These are phyloP conservation scores for Sebastes hubbsi DNA, from an alignment of 2,797 vertebrate genomes.

Conservation along the genomic window DNA sequence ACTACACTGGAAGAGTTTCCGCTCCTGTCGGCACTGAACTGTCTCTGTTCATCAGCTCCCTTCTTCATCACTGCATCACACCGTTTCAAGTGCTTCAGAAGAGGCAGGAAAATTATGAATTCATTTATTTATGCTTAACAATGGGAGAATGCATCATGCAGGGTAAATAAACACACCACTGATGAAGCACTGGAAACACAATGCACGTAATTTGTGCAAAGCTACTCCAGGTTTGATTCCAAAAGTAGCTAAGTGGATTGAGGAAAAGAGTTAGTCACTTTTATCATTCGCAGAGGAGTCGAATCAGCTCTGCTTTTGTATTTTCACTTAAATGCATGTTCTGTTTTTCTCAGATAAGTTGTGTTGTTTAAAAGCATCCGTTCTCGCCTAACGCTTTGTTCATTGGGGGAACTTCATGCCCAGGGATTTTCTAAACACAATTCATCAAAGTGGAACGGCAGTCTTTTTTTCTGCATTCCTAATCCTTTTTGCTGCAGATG, in stretches of 20 bases:
- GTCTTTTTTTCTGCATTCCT: constrained; percentile 81
- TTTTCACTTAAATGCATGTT: constrained; percentile 85
- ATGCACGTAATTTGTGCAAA: constrained; percentile 86
- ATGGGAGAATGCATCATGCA: constrained; percentile 66
- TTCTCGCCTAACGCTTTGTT: constrained; percentile 82
- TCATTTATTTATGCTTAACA: constrained; percentile 80
- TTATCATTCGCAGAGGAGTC: constrained; percentile 82
- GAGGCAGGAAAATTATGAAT: constrained; percentile 72
- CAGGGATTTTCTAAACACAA: constrained; percentile 88
- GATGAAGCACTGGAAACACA: constrained; percentile 80
- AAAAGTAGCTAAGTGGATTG: constrained; percentile 84
- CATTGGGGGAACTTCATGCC: constrained; percentile 82
- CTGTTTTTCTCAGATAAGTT: constrained; percentile 88
- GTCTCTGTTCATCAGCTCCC: constrained; percentile 75
- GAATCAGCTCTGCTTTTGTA: constrained; percentile 84
- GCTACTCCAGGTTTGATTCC: constrained; percentile 81
- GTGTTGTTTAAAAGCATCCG: constrained; percentile 86
- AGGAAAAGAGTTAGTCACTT: constrained; percentile 81
- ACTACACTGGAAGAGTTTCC: constrained; percentile 50
- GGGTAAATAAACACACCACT: constrained; percentile 79
- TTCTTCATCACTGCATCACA: constrained; percentile 73
- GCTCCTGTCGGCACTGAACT: constrained; percentile 57
- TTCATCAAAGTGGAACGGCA: constrained; percentile 87
- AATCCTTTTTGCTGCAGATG: constrained; percentile 88
- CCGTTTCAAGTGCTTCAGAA: constrained; percentile 62